Percentiles rank a stretch among this genome's conserved stretches.
Evolutionary conservation across 2,888 invertebrate species (phyloP).

Genomic region (Hedychridium roseum): DNA sequence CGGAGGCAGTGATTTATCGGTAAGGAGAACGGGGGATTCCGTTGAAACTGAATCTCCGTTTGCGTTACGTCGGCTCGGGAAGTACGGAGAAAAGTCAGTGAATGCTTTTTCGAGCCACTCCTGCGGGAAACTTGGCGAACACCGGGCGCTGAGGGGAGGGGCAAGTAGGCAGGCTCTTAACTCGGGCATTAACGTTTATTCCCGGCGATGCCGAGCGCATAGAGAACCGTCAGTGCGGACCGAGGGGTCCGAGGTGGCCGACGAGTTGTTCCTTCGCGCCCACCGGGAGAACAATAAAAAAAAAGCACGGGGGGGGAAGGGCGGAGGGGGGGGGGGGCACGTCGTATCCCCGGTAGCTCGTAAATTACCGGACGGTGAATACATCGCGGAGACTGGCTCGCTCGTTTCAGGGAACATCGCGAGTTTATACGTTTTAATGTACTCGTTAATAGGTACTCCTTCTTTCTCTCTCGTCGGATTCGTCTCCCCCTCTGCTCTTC

Average conservation of each 20-base stretch:
- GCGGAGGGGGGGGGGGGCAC: neutral
- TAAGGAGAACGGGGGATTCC: too few relatives aligned
- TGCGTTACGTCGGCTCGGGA: too few relatives aligned
- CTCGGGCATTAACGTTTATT: too few relatives aligned
- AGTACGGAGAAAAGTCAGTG: too few relatives aligned
- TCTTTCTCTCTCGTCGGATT: constrained; percentile 1
- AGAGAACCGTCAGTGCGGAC: constrained; percentile 23
- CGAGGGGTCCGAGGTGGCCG: constrained; percentile 19
- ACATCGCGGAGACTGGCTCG: constrained; percentile 21
- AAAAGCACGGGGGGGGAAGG: neutral
- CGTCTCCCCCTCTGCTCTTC: constrained; percentile 10
- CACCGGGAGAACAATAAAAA: constrained; percentile 33
- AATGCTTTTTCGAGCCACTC: too few relatives aligned
- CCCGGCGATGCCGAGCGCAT: constrained; percentile 12
- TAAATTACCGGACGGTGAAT: constrained; percentile 32
- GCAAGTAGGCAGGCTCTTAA: too few relatives aligned
- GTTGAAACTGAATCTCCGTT: too few relatives aligned
- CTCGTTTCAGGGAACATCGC: constrained; percentile 26
- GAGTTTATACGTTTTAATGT: constrained; percentile 52
- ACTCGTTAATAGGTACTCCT: constrained; percentile 52
- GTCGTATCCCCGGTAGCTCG: constrained; percentile 22
- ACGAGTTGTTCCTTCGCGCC: constrained; percentile 24
- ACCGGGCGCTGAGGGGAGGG: too few relatives aligned
- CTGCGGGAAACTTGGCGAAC: too few relatives aligned
- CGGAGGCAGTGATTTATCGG: too few relatives aligned